Evolutionary conservation across 2,113 vertebrate genomes (phyloP).

Genomic region (Brienomyrus longianalis): DNA sequence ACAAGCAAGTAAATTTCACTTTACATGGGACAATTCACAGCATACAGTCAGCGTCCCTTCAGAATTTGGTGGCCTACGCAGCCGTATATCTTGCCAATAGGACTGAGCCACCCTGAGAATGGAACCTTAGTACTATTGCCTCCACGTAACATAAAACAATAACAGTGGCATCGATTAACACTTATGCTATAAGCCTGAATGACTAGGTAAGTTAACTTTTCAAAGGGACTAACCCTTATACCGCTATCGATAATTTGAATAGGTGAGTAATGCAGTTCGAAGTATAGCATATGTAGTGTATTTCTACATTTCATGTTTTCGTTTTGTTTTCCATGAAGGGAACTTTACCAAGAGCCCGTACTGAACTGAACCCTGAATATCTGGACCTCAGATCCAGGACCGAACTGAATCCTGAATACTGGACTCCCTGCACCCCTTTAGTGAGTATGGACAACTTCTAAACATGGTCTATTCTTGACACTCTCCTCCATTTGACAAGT

Average conservation of each 20-base stretch:
- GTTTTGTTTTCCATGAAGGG: conserved; percentile 57
- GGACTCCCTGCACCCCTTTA: conserved; percentile 73
- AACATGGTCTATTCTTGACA: neutral
- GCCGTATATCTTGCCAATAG: neutral
- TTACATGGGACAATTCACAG: neutral
- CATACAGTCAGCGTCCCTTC: neutral
- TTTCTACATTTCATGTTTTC: conserved; percentile 37
- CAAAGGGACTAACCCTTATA: neutral
- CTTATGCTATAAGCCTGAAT: neutral
- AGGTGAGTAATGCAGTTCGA: neutral
- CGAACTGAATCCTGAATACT: conserved; percentile 72
- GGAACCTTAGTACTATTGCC: neutral
- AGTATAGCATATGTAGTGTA: neutral
- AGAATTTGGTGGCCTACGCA: neutral
- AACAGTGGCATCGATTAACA: neutral
- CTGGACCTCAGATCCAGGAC: conserved; percentile 70
- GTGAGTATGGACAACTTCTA: conserved; percentile 58
- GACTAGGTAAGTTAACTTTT: neutral
- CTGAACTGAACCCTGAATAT: conserved; percentile 73
- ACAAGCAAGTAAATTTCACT: neutral
- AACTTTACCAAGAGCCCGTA: conserved; percentile 67
- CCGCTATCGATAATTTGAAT: neutral
- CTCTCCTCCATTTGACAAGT: neutral
- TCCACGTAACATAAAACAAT: neutral
- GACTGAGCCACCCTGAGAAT: neutral